Base-by-base conservation (phyloP, 2,113 vertebrate species). In the Lucifuga dentata region DNA sequence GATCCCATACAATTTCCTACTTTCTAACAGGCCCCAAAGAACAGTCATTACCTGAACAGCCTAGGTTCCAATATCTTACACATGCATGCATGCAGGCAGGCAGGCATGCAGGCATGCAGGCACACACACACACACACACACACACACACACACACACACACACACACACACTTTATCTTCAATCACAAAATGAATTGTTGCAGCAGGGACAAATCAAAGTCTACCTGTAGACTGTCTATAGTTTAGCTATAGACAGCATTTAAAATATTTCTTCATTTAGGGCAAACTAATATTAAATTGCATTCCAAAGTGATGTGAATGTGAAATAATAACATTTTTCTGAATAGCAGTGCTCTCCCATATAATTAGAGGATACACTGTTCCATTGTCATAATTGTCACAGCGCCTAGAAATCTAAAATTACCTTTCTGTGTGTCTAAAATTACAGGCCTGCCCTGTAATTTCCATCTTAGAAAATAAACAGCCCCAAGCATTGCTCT, bases 381-480 rank as follows among this genome's bases (percentile, higher is more conserved):
- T 68, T 70, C 32, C 5, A 63, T 64, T 73, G 74, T 45, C 23
- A 58, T 60, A 46, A 80, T 76, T 73, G 76, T 50, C 23, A 72
- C 66, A 64, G 44, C 33, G 36, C 24, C 66, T 39, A 53, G 36
- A 29, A 59, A 68, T 73, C 19, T 46, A 68, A 68, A 79, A 75
- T 57, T 69, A 32, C 43, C 59, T 73, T 45, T 68, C 53, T 80
- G 59, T 73, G 51, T 67, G 38, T 57, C 53, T 50, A 80, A 78
- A 81, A 77, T 73, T 70, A 78, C 64, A 87, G 45, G 60, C 20
- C 55, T 64, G 55, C 60, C 56, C 9, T 80, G 77, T 80, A 83
- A 73, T 68, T 85, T 81, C 77, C 62, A 81, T 85, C 68, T 75
- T 75, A 74, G 80, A 75, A 83, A 81, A 85, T 84, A 87, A 84